phyloP scores from a whole-genome alignment of 2,113 vertebrate genomes.

The Pedetes capensis region DNA sequence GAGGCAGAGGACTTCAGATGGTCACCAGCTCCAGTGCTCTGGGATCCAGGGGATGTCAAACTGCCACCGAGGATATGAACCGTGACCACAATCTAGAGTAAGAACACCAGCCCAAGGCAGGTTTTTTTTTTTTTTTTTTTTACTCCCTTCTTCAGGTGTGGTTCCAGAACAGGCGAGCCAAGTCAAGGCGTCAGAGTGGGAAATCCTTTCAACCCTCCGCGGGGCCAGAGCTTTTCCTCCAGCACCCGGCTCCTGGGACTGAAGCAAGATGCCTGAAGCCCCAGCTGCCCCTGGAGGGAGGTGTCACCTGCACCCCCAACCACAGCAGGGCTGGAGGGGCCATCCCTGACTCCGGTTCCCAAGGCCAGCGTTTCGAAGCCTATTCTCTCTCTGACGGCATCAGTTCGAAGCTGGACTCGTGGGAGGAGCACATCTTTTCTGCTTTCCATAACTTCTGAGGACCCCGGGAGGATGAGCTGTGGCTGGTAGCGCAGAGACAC shows the following conservation, averaged over 20 bases:
- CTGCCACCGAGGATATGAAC: neutral
- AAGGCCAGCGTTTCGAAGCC: slow-evolving; percentile 72
- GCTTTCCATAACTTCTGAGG: slow-evolving; percentile 75
- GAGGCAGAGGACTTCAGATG: neutral
- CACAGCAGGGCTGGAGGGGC: neutral
- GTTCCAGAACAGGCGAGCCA: slow-evolving; percentile 94
- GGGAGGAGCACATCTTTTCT: slow-evolving; percentile 87
- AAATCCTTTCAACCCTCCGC: neutral
- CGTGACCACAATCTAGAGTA: neutral
- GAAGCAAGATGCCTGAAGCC: slow-evolving; percentile 86
- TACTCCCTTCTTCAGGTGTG: slow-evolving; percentile 85
- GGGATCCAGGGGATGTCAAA: neutral
- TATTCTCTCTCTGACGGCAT: slow-evolving; percentile 83
- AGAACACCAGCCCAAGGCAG: neutral
- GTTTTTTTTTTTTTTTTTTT: neutral
- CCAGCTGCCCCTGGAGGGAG: slow-evolving; percentile 73
- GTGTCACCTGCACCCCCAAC: neutral
- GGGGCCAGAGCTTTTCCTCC: neutral
- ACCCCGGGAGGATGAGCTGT: neutral
- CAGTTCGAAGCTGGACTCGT: slow-evolving; percentile 87
- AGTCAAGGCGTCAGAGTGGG: slow-evolving; percentile 88
- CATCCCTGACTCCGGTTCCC: neutral
- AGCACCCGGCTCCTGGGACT: slow-evolving; percentile 63
- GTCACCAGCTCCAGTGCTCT: neutral
- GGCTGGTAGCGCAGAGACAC: neutral